A percentile compares a stretch with the other conserved stretches of the same genome.
Conservation (phyloP, 2,888 invertebrate genomes). For the Tenthredo mesomela region DNA sequence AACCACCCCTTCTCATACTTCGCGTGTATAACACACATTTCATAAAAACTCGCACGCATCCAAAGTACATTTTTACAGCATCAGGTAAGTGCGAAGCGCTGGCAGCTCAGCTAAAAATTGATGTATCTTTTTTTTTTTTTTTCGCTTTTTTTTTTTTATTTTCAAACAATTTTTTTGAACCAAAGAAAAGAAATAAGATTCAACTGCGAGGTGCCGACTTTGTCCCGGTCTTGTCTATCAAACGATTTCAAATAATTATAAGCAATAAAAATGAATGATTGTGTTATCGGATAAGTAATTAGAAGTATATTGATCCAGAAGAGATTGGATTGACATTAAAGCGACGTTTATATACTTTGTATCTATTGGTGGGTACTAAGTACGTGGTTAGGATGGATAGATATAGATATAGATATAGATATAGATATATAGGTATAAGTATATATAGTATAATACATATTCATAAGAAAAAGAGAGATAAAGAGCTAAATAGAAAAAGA, state of each 20-base stretch:
- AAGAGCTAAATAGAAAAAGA: slow-evolving; percentile 1
- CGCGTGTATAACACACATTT: not conserved
- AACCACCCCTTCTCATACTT: not conserved
- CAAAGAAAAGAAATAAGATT: too few relatives aligned
- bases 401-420: slow-evolving; percentile 7
- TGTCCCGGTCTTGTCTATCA: too few relatives aligned
- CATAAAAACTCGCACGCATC: slow-evolving; percentile 38
- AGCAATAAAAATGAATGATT: too few relatives aligned
- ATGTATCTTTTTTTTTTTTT: too few relatives aligned
- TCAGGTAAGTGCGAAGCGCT: too few relatives aligned
- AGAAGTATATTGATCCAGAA: too few relatives aligned
- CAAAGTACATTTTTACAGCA: not conserved
- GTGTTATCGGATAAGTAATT: too few relatives aligned
- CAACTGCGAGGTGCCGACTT: too few relatives aligned
- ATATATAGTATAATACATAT: slow-evolving; percentile 21
- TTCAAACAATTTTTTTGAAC: too few relatives aligned
- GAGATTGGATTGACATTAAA: not conserved
- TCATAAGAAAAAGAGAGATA: not conserved
- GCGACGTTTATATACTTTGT: not conserved
- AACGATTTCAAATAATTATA: too few relatives aligned
- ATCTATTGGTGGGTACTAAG: not conserved
- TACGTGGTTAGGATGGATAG: not conserved
- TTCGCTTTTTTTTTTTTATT: too few relatives aligned
- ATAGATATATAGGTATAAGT: slow-evolving; percentile 18
- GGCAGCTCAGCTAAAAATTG: too few relatives aligned